Conservation (phyloP, 30 jellyfish, hydroid and myxozoan genomes). For the Aurelia sp. region DNA sequence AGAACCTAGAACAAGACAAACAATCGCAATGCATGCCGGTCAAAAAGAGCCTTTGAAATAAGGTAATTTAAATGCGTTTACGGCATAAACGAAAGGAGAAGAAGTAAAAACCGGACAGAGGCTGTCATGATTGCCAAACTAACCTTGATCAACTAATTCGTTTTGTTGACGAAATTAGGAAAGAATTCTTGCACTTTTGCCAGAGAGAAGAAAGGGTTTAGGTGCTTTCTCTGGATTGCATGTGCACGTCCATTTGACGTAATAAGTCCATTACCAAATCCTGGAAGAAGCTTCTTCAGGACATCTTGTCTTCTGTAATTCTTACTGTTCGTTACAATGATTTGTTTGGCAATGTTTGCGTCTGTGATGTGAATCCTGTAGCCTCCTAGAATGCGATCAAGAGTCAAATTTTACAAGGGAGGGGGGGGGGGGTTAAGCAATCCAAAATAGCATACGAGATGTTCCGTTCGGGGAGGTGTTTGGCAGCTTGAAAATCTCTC, state of each 20-base stretch:
- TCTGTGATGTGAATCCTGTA: slow-evolving; percentile 52
- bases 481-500: no score
- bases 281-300: slow-evolving; percentile 46
- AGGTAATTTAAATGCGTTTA: no score
- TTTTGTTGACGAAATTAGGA: slow-evolving; percentile 28
- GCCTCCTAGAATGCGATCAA: slow-evolving; percentile 35
- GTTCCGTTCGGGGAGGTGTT: no score
- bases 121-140: background rate
- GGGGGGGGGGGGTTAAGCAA: no score
- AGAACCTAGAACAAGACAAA: no score
- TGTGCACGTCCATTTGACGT: slow-evolving; percentile 74
- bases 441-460: no score
- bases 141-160: slow-evolving; percentile 35
- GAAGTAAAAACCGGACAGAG: no score
- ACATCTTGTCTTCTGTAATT: slow-evolving; percentile 66
- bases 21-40: no score
- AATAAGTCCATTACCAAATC: slow-evolving; percentile 57
- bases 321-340: slow-evolving; percentile 45
- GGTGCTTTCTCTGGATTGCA: slow-evolving; percentile 68
- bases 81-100: no score
- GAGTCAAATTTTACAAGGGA: no score
- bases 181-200: slow-evolving; percentile 32
- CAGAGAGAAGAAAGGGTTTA: slow-evolving; percentile 56
- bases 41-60: no score
- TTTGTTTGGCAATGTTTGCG: slow-evolving; percentile 65